These are phyloP conservation scores for Discoglossus pictus DNA, from an alignment of 2,797 vertebrate genomes.

Conservation along the genomic window DNA sequence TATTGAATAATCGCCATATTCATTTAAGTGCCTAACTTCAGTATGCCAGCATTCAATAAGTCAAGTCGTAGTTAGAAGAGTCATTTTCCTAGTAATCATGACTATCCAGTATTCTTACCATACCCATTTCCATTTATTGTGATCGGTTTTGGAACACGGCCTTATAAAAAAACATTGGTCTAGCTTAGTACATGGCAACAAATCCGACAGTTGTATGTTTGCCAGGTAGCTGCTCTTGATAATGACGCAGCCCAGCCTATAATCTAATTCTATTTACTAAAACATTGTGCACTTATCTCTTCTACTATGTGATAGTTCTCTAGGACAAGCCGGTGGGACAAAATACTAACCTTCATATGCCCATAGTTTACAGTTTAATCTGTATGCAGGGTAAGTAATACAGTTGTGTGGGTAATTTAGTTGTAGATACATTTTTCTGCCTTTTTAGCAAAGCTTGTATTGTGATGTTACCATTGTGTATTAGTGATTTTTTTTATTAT, in stretches of 20 bases:
- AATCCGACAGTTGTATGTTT: slow-evolving; percentile 16
- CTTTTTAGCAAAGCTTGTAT: slow-evolving; percentile 62
- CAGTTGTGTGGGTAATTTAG: slow-evolving; percentile 49
- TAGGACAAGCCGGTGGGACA: slow-evolving; percentile 19
- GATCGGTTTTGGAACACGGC: too few species aligned
- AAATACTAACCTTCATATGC: slow-evolving; percentile 10
- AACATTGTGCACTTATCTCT: slow-evolving; percentile 36
- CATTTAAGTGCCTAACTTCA: slow-evolving; percentile 42
- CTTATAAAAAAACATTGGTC: too few species aligned
- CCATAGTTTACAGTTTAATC: slow-evolving; percentile 39
- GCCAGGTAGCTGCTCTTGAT: slow-evolving; percentile 20
- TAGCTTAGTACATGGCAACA: neutral
- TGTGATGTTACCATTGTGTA: slow-evolving; percentile 61
- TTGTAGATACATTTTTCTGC: slow-evolving; percentile 61
- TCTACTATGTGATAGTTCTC: slow-evolving; percentile 9
- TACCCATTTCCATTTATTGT: slow-evolving; percentile 59
- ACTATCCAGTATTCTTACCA: too few species aligned
- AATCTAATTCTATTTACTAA: slow-evolving; percentile 12
- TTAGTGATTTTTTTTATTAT: slow-evolving; percentile 65
- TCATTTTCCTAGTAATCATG: too few species aligned
- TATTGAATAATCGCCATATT: slow-evolving; percentile 6
- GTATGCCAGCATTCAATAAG: slow-evolving; percentile 36
- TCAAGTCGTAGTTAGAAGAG: too few species aligned
- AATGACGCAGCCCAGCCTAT: slow-evolving; percentile 31
- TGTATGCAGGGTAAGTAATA: slow-evolving; percentile 44